phyloP scores from a whole-genome alignment of 2,888 invertebrate species.

The Sarcophaga caerulescens region DNA sequence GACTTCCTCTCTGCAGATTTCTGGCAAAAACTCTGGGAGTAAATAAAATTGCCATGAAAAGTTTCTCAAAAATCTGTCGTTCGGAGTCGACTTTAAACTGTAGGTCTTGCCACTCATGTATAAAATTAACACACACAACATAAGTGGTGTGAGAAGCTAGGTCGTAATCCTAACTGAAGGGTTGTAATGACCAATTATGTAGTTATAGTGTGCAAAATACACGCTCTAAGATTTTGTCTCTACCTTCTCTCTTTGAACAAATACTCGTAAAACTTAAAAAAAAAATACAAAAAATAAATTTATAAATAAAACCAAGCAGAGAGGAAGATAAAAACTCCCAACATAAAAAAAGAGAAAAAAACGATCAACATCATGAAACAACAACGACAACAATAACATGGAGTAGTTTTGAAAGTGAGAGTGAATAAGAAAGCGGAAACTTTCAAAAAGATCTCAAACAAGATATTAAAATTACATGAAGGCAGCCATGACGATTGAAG shows the following conservation, averaged over 20 bases:
- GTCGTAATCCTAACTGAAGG: too few species aligned
- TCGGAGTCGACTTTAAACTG: too few species aligned
- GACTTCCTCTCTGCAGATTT: too few species aligned
- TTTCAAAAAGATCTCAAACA: conserved; percentile 69
- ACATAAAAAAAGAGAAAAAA: conserved; percentile 20
- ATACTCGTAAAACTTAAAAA: conserved; percentile 54
- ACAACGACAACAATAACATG: conserved; percentile 10
- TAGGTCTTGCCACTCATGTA: too few species aligned
- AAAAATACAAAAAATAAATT: background rate
- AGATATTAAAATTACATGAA: conserved; percentile 65
- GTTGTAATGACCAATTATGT: too few species aligned
- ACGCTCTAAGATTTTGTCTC: background rate
- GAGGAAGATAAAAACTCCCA: conserved; percentile 42
- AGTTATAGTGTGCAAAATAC: background rate
- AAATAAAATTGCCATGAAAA: too few species aligned
- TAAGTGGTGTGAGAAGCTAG: too few species aligned
- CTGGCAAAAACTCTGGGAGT: too few species aligned
- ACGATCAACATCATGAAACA: conserved; percentile 8
- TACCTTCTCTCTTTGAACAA: conserved; percentile 3
- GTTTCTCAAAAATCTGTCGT: too few species aligned
- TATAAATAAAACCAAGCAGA: conserved; percentile 53
- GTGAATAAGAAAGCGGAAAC: conserved; percentile 81
- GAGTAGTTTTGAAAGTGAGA: conserved; percentile 78
- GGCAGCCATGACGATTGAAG: conserved; percentile 56
- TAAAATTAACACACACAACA: too few species aligned